Evolutionary conservation across 2,888 invertebrate species (phyloP), one percentile per base, ranked within the genome.

Genomic region (Plagodis dolabraria): DNA sequence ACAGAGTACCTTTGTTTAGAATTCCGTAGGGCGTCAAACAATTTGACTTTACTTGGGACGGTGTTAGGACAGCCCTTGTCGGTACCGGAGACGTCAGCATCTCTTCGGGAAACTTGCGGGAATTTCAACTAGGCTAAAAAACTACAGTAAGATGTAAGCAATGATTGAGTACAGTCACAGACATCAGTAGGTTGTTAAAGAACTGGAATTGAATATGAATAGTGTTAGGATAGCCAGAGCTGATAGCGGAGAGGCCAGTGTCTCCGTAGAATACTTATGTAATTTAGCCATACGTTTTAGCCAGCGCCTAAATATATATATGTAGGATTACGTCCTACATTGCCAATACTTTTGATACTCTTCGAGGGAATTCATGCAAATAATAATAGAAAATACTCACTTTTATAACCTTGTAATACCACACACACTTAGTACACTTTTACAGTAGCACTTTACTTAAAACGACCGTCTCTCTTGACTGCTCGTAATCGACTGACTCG

Each of bases 131-230:
- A 87, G 68, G 63, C 77, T 92, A 58, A 90, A 86, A 74, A 91
- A 88, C 64, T 92, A 92, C 74, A 87, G 77, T 68, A 92, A 90
- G 71, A 83, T 93, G 93, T 93, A 73, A 87, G 92, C 85, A 22
- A 22, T 22, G 22, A 22, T 22, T 4, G n/a, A n/a, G n/a, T n/a
- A 22, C 22, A 22, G 22, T 22, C 1, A 22, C 90, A 58, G 90
- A 91, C 79, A 85, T 82, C 76, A 90, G 89, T 64, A 87, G 22
- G 22, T 22, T 86, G 22, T 82, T 87, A 10, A 91, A 92, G 47
- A 92, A 91, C 69, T 92, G 91, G 90, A 86, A 87, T 47, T 78
- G 90, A n/a, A 77, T 91, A 7, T 77, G 85, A 47, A 82, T 85
- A 0, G 89, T 88, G 11, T 66, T 92, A 47, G 89, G 89, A 0